Evolutionary conservation across 2,113 vertebrate species (phyloP), one percentile per base, ranked within the genome.

Genomic region (Hiodon alosoides): DNA sequence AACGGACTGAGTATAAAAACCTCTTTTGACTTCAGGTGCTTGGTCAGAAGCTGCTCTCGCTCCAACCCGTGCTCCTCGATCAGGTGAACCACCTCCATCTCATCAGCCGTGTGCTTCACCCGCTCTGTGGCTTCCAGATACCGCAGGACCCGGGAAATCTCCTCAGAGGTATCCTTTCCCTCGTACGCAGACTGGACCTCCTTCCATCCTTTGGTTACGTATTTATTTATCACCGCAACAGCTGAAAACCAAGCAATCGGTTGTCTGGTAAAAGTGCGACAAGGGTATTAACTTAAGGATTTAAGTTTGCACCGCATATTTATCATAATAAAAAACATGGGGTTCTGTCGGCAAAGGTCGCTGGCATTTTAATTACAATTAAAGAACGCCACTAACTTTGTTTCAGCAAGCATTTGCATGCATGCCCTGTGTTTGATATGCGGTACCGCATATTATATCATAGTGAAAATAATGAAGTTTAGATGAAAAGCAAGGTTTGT

Each of bases 121-220:
- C 91, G 96, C 82, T 98, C 96, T 82, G 97, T 91, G 67, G 94
- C 94, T 77, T 96, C 94, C 73, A 98, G 87, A 76, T 96, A 98
- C 11, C 89, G 90, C 1, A 98, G 79, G 57, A 98, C 88, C 66
- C 92, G 93, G 81, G 89, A 87, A 65, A 92, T 90, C 77, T 97
- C 95, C 73, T 89, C 86, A 2, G 93, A 89, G 79, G 94, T 92
- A 71, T 93, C 93, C 77, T 92, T 92, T 71, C 95, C 92, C 59
- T 89, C 90, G 69, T 95, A 97, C 1, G 87, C 81, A 51, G 88
- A 90, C 80, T 95, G 90, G 62, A 96, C 94, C 67, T 94, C 95
- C 80, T 94, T 96, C 97, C 96, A 98, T 54, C 96, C 97, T 85
- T 97, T 98, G 77, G 92, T 96, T 76, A 96, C 85, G 76, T 98